Evolutionary conservation across 2,797 vertebrate species (phyloP).

Genomic region (Hydrophis major): DNA sequence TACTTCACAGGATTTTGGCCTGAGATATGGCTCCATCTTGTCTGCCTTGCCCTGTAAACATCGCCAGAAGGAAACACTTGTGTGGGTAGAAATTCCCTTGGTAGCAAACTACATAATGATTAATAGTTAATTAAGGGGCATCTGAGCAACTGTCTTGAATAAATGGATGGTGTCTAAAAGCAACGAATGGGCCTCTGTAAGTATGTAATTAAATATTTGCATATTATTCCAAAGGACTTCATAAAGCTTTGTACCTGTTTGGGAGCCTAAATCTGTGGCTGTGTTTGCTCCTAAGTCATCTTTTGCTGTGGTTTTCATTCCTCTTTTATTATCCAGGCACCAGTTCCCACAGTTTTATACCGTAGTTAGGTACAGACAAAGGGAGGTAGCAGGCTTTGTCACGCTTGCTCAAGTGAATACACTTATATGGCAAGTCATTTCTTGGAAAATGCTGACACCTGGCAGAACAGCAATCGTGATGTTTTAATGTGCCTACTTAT

Average conservation of each 20-base stretch:
- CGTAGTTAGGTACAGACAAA: neutral
- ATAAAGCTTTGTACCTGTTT: neutral
- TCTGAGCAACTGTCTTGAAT: conserved; percentile 19
- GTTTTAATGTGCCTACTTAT: neutral
- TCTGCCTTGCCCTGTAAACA: neutral
- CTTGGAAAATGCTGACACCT: neutral
- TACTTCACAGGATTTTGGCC: neutral
- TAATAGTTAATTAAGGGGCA: conserved; percentile 26
- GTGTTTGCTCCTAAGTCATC: neutral
- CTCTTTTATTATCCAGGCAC: neutral
- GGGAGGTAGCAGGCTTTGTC: neutral
- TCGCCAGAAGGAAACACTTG: neutral
- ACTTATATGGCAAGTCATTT: neutral
- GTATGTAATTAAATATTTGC: conserved; percentile 1
- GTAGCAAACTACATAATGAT: conserved; percentile 20
- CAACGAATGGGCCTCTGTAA: conserved; percentile 1
- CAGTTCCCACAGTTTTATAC: neutral
- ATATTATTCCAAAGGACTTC: neutral
- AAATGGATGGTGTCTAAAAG: conserved; percentile 15
- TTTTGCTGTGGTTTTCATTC: neutral
- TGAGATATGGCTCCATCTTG: neutral
- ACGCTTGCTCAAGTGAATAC: neutral
- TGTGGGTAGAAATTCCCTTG: conserved; percentile 2
- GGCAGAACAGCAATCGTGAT: neutral
- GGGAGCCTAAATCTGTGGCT: neutral